Conservation (phyloP, 2,113 vertebrate species). For the Scomber japonicus region DNA sequence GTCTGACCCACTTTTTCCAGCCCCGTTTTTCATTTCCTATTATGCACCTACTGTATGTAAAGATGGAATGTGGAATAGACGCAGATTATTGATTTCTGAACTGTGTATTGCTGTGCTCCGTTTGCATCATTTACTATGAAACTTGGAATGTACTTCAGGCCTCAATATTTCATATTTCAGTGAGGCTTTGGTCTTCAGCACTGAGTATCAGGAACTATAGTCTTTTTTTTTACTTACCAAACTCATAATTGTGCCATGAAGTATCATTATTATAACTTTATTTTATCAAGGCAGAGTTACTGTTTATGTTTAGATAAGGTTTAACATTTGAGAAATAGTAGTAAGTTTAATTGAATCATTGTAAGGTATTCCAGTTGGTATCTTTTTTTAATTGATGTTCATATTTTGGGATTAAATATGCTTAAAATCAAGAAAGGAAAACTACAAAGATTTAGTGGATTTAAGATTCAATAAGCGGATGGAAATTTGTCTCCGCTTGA, state of each 20-base stretch:
- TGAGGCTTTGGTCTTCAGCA: too few relatives aligned
- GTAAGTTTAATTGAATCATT: too few relatives aligned
- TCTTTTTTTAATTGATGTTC: too few relatives aligned
- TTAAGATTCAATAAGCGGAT: background rate
- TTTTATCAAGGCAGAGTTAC: background rate
- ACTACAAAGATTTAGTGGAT: background rate
- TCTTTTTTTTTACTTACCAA: background rate
- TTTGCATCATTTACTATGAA: too few relatives aligned
- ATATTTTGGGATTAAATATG: constrained; percentile 12
- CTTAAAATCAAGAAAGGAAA: background rate
- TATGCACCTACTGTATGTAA: constrained; percentile 6
- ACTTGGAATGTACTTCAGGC: too few relatives aligned
- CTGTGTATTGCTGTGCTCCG: background rate
- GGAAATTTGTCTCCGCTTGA: background rate
- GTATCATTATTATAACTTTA: too few relatives aligned
- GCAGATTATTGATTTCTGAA: background rate
- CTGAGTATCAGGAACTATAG: background rate
- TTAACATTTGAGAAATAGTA: too few relatives aligned
- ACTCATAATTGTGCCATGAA: background rate
- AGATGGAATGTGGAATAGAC: background rate
- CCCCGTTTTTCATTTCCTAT: constrained; percentile 14
- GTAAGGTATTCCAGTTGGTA: too few relatives aligned
- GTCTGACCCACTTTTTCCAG: constrained; percentile 53
- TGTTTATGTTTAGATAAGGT: background rate
- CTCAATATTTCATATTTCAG: too few relatives aligned